These are phyloP conservation scores for Hypercompe scribonia DNA, from an alignment of 2,888 invertebrate genomes.

Conservation along the genomic window DNA sequence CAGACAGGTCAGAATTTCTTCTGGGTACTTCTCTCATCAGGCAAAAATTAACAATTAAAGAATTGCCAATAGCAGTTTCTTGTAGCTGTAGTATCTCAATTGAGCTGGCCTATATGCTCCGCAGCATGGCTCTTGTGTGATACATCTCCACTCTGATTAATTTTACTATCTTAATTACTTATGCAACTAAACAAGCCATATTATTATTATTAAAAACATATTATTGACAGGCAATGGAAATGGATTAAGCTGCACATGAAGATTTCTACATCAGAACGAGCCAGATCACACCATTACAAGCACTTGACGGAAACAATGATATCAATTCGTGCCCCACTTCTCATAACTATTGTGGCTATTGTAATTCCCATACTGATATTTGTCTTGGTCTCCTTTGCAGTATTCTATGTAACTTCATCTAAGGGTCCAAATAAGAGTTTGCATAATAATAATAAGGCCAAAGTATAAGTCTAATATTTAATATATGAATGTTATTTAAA, in stretches of 20 bases:
- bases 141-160: no score
- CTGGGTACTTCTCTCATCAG: no score
- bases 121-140: no score
- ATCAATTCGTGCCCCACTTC: constrained; percentile 30
- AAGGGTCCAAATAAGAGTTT: constrained; percentile 37
- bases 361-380: constrained; percentile 41
- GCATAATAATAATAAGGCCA: constrained; percentile 33
- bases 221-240: constrained; percentile 35
- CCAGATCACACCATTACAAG: neutral
- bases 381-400: constrained; percentile 44
- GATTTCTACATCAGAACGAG: constrained; percentile 6
- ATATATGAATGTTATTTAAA: constrained; percentile 17
- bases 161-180: no score
- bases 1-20: no score
- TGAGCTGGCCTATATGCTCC: no score
- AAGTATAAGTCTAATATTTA: constrained; percentile 29
- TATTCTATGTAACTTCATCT: constrained; percentile 40
- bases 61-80: no score
- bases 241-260: constrained; percentile 46
- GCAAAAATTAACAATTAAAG: no score
- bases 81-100: no score
- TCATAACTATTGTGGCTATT: constrained; percentile 41
- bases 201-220: no score
- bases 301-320: constrained; percentile 14
- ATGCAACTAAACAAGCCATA: no score